Conservation (phyloP, 2,797 vertebrate species). For the Brachyalestes nurse region DNA sequence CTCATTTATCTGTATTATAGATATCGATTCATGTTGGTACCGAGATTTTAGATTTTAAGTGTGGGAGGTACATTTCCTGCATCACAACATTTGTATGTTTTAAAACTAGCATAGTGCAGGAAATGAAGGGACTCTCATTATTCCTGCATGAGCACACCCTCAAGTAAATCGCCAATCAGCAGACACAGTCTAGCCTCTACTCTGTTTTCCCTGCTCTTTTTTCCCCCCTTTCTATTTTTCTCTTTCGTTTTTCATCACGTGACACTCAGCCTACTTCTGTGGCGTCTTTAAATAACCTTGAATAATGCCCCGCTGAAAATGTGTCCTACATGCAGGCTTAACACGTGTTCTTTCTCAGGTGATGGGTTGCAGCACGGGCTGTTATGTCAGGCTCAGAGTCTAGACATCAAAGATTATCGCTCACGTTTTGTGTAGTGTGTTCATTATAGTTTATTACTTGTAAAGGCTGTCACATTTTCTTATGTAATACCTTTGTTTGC, state of each 20-base stretch:
- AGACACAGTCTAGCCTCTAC: not conserved
- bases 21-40: not conserved
- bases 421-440: not conserved
- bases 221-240: not conserved
- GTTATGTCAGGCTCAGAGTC: not conserved
- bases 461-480: not conserved
- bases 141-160: conserved; percentile 13
- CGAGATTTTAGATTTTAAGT: not conserved
- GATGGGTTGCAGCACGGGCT: not conserved
- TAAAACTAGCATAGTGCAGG: not conserved
- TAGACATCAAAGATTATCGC: not conserved
- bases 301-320: conserved; percentile 77
- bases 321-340: conserved; percentile 75
- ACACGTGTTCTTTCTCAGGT: conserved; percentile 25
- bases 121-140: not conserved
- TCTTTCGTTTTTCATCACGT: conserved; percentile 44
- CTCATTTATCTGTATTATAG: not conserved
- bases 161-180: not conserved
- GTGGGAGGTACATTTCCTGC: not conserved
- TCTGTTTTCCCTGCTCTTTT: conserved; percentile 54
- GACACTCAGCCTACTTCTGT: conserved; percentile 75
- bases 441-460: not conserved
- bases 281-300: conserved; percentile 71
- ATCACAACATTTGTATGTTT: too few species aligned
- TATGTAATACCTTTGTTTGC: too few species aligned